Base-by-base conservation (phyloP, 1,140 invertebrate species). In the Elymnias hypermnestra region DNA sequence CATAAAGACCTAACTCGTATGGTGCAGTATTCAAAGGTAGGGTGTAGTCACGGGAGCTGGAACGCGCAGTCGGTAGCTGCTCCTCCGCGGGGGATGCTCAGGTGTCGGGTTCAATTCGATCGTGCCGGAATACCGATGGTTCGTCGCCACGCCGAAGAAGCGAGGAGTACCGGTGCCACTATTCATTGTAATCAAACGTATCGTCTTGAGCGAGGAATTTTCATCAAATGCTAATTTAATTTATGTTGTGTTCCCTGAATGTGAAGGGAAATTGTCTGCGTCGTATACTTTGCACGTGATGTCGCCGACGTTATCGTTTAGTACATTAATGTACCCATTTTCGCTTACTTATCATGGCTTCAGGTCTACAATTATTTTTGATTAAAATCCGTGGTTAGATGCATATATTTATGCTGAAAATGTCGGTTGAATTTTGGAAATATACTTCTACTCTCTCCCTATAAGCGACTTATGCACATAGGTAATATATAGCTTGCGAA, bases 51-150 rank as follows among this genome's bases (percentile, higher is more conserved):
- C 40, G n/a, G 15, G 19, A 15, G 28, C 22, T 25, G 17, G 31
- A 48, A 48, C n/a, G n/a, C n/a, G 35, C 37, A 48, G 37, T 41
- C 31, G 2, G 9, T 48, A 13, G 26, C 35, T 25, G 14, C 8
- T 21, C 19, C 44, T 17, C 18, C n/a, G n/a, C n/a, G 29, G 39
- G 25, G 7, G 38, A 47, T 22, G 39, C 18, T 23, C 36, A 39
- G 44, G 44, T 39, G 44, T 22, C 22, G 13, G 12, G 39, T 46
- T 47, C 39, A 39, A 39, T 47, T 39, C 22, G 39, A 39, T 31
- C 39, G 17, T 22, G 14, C 18, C n/a, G 8, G 36, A 47, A 47
- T 18, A 47, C 23, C 29, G 39, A 47, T 39, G 18, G 18, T 33
- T 47, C 10, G 36, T 31, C 18, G 31, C 40, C 40, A 33, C 7